phyloP scores from a whole-genome alignment of 2,888 invertebrate species.

The Andrena chrysosceles region DNA sequence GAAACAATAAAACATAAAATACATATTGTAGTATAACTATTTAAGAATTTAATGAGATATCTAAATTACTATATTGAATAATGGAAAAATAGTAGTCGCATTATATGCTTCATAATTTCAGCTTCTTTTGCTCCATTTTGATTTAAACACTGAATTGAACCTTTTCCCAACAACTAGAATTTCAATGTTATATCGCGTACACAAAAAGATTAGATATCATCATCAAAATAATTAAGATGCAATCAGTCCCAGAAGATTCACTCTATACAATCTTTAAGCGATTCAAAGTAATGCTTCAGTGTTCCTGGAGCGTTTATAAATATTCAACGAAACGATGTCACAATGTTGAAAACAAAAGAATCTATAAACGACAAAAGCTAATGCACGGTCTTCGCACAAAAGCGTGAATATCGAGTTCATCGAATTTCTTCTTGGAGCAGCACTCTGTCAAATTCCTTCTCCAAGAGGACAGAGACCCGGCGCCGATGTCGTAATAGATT shows the following conservation, averaged over 20 bases:
- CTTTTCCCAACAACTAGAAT: neutral
- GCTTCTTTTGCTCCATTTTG: no score
- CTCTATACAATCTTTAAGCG: neutral
- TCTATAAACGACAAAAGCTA: neutral
- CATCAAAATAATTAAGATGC: neutral
- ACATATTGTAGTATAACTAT: neutral
- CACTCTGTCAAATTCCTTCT: neutral
- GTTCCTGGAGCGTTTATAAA: neutral
- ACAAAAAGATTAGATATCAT: neutral
- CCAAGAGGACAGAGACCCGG: neutral
- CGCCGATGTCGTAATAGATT: slow-evolving; percentile 5
- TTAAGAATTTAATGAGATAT: no score
- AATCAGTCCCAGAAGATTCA: neutral
- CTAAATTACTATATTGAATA: no score
- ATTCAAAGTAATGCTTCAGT: neutral
- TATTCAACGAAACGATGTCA: slow-evolving; percentile 37
- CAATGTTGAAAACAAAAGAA: neutral
- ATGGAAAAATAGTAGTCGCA: no score
- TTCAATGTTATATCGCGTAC: neutral
- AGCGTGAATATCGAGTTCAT: neutral
- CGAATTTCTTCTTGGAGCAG: neutral
- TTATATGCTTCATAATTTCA: no score
- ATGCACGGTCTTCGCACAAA: neutral
- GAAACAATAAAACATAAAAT: neutral
- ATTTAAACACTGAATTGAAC: no score